phyloP scores from a whole-genome alignment of 2,797 vertebrate genomes.

The Arctocebus calabarensis region DNA sequence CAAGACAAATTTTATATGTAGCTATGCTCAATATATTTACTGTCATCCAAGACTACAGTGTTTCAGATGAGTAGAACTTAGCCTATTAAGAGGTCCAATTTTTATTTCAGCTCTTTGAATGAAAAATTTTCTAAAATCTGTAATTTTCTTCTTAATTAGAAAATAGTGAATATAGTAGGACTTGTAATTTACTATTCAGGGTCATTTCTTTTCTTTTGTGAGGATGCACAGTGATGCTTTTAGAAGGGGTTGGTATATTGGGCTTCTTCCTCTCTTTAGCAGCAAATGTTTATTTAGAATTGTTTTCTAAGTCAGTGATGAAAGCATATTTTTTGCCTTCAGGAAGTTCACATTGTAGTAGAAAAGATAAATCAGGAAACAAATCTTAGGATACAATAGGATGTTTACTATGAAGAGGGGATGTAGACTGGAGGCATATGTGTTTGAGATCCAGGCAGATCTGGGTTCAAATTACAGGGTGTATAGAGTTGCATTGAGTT shows the following conservation, averaged over 20 bases:
- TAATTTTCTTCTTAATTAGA: background rate
- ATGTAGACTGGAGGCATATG: background rate
- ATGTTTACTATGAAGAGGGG: background rate
- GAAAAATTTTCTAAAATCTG: background rate
- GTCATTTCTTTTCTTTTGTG: background rate
- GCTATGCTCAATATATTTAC: background rate
- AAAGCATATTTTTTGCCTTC: background rate
- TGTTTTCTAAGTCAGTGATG: background rate
- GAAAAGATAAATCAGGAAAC: background rate
- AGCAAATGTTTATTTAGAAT: background rate
- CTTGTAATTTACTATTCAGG: background rate
- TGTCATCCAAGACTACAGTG: background rate
- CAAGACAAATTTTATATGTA: background rate
- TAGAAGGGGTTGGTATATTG: background rate
- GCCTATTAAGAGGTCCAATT: background rate
- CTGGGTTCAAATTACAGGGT: background rate
- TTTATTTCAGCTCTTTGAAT: constrained; percentile 9
- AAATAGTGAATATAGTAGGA: background rate
- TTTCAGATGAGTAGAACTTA: background rate
- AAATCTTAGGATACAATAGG: background rate
- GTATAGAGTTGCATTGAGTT: background rate
- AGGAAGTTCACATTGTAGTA: background rate
- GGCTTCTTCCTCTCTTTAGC: background rate
- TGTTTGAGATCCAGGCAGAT: background rate
- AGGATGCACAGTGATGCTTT: background rate